Conservation (phyloP, 2,888 invertebrate species). For the Willowsia nigromaculata region DNA sequence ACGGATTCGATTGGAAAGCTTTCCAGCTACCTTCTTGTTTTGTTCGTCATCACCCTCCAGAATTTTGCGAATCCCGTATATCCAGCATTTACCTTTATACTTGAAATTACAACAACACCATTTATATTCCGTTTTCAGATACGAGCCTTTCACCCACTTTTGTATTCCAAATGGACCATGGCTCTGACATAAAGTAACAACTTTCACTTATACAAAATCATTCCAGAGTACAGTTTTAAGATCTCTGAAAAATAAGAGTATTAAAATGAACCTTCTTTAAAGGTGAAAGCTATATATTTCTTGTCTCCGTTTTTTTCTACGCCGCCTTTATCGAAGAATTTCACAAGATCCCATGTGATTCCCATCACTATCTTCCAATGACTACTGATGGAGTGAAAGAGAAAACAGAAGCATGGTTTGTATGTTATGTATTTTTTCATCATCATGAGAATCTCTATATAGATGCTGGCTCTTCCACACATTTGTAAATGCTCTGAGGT, state of each 20-base stretch:
- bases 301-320: not conserved
- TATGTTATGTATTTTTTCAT: not conserved
- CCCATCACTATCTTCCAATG: constrained; percentile 31
- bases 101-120: too few species aligned
- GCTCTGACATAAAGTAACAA: too few species aligned
- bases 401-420: not conserved
- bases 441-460: not conserved
- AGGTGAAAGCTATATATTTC: not conserved
- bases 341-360: constrained; percentile 64
- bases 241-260: not conserved
- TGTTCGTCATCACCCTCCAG: too few species aligned
- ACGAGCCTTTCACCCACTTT: too few species aligned
- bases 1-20: constrained; percentile 23
- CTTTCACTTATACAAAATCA: too few species aligned
- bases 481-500: too few species aligned
- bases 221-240: not conserved
- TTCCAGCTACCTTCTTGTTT: not conserved
- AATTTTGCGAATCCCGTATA: too few species aligned
- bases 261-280: not conserved
- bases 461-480: too few species aligned
- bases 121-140: too few species aligned
- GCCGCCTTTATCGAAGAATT: constrained; percentile 33
- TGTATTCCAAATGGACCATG: too few species aligned
- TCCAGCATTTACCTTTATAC: too few species aligned
- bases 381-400: constrained; percentile 7